These are phyloP conservation scores for Zaprionus ornatus DNA, from an alignment of 1,140 invertebrate genomes.

Conservation along the genomic window DNA sequence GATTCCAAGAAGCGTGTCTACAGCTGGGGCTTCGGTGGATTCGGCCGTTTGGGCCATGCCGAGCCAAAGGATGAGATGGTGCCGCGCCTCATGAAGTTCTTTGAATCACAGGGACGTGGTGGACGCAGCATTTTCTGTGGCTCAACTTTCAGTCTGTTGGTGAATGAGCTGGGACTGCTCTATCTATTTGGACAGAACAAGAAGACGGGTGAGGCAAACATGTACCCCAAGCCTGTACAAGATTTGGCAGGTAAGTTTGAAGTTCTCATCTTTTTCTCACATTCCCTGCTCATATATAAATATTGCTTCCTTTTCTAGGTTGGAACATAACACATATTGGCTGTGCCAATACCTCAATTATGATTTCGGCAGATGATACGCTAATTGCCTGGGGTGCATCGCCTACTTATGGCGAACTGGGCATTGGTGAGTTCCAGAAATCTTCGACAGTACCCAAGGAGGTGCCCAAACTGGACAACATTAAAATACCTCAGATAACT, in stretches of 20 bases:
- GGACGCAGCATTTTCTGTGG: slow-evolving; percentile 92
- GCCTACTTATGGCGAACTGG: slow-evolving; percentile 96
- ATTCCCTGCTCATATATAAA: neutral
- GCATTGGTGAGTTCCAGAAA: slow-evolving; percentile 94
- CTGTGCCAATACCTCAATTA: slow-evolving; percentile 91
- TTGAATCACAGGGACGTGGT: slow-evolving; percentile 92
- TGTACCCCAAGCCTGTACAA: slow-evolving; percentile 98
- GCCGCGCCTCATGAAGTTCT: slow-evolving; percentile 94
- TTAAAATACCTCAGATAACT: slow-evolving; percentile 91
- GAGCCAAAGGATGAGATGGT: slow-evolving; percentile 96
- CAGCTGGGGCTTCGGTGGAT: slow-evolving; percentile 97
- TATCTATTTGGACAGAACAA: slow-evolving; percentile 96
- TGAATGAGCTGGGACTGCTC: slow-evolving; percentile 91
- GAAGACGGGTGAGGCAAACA: slow-evolving; percentile 95
- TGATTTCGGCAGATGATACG: slow-evolving; percentile 94
- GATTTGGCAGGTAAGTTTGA: slow-evolving; percentile 89
- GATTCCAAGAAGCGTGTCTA: slow-evolving; percentile 94
- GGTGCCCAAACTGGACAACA: slow-evolving; percentile 91
- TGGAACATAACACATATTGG: slow-evolving; percentile 95
- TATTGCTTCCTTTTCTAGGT: slow-evolving; percentile 82
- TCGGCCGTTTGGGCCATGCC: slow-evolving; percentile 95
- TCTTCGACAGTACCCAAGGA: slow-evolving; percentile 95
- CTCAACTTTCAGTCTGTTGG: slow-evolving; percentile 92
- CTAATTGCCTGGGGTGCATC: slow-evolving; percentile 96
- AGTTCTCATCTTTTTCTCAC: neutral